These are phyloP conservation scores for Manacus vitellinus DNA, from an alignment of 2,113 vertebrate genomes.

Conservation along the genomic window DNA sequence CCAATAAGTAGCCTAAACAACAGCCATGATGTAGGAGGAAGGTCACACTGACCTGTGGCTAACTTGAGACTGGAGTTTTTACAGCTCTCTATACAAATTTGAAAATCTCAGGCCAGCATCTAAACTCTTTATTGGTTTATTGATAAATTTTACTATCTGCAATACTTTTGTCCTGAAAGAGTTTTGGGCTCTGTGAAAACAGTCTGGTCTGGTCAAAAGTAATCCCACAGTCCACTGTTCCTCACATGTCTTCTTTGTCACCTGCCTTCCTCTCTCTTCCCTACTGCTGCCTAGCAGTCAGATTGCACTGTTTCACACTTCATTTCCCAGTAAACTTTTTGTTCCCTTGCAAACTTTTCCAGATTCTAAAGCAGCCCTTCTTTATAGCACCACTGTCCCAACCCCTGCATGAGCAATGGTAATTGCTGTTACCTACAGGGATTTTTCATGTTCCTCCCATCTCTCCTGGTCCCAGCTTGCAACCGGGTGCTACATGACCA, in stretches of 20 bases:
- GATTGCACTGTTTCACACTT: background rate
- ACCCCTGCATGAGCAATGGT: background rate
- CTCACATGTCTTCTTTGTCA: background rate
- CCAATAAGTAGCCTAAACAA: background rate
- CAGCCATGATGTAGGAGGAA: background rate
- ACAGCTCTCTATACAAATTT: background rate
- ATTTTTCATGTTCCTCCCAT: background rate
- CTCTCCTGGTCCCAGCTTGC: background rate
- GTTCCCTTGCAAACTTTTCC: background rate
- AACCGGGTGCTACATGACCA: rapidly evolving
- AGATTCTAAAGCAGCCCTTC: background rate
- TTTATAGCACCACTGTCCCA: background rate
- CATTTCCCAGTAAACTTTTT: background rate
- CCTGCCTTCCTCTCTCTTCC: background rate
- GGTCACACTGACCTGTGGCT: background rate
- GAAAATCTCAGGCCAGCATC: background rate
- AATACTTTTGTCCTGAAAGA: background rate
- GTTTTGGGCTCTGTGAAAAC: background rate
- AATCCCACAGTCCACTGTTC: background rate
- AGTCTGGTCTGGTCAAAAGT: background rate
- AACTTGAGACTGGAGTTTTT: background rate
- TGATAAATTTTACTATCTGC: background rate
- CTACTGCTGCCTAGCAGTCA: background rate
- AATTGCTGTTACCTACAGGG: background rate
- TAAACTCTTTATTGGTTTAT: background rate